These are phyloP conservation scores for Lordiphosa stackelbergi DNA, from an alignment of 1,140 invertebrate genomes.

Conservation along the genomic window DNA sequence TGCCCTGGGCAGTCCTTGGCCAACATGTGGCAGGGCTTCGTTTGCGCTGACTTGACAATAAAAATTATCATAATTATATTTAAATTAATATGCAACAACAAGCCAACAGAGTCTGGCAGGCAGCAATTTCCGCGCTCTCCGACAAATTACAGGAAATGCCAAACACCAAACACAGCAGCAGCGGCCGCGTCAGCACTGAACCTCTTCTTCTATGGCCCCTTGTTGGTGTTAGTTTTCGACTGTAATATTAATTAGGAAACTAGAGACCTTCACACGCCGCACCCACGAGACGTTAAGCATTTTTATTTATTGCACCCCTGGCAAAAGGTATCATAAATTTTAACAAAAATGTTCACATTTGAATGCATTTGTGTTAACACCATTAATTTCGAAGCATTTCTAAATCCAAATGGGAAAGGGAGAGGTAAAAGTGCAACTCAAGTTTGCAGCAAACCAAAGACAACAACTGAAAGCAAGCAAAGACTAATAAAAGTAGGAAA, in stretches of 20 bases:
- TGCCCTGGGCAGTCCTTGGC: constrained; percentile 43
- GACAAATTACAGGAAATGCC: constrained; percentile 74
- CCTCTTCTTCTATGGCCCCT: constrained; percentile 14
- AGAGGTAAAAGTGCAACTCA: background rate
- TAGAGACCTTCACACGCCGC: constrained; percentile 38
- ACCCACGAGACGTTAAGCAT: constrained; percentile 22
- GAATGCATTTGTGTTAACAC: constrained; percentile 40
- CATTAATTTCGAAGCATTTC: constrained; percentile 17
- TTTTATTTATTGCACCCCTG: constrained; percentile 29
- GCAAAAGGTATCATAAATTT: constrained; percentile 17
- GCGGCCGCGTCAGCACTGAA: constrained; percentile 3
- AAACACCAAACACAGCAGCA: constrained; percentile 36
- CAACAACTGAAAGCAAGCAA: no score
- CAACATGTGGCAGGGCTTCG: constrained; percentile 48
- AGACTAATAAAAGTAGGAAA: no score
- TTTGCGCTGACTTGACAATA: constrained; percentile 57
- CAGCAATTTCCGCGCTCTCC: constrained; percentile 53
- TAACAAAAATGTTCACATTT: constrained; percentile 17
- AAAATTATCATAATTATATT: constrained; percentile 76
- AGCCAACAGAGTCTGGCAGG: constrained; percentile 22
- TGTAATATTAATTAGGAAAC: constrained; percentile 49
- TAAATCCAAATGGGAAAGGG: constrained; percentile 1
- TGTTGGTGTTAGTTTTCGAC: constrained; percentile 38
- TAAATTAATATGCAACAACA: constrained; percentile 73
- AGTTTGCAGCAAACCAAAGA: background rate